Percentiles rank a stretch among this genome's conserved stretches.
These are phyloP conservation scores for Montifringilla adamsi DNA, from an alignment of 2,113 vertebrate species.

Conservation along the genomic window DNA sequence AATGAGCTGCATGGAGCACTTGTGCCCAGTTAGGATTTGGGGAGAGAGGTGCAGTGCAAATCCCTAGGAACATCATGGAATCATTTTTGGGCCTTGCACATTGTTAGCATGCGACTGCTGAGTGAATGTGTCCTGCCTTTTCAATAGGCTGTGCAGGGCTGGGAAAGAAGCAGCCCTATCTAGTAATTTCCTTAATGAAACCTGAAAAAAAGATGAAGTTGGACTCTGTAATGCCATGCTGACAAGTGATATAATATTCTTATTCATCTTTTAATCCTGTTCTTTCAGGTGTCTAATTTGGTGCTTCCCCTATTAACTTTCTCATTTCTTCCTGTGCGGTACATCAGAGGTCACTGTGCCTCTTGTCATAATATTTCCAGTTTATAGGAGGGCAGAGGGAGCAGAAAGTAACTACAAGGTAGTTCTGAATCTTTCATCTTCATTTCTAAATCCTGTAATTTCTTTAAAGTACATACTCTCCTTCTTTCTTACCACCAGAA, in stretches of 20 bases:
- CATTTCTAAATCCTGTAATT: conserved; percentile 50
- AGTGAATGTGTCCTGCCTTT: neutral
- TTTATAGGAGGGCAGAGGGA: conserved; percentile 4
- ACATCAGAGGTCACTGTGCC: neutral
- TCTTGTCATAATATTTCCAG: conserved; percentile 34
- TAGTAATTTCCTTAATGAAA: neutral
- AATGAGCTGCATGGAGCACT: neutral
- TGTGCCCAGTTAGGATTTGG: neutral
- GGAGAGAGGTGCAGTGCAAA: neutral
- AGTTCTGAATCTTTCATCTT: conserved; percentile 55
- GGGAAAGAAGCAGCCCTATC: neutral
- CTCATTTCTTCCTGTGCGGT: conserved; percentile 3
- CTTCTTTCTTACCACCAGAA: conserved; percentile 32
- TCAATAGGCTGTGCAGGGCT: neutral
- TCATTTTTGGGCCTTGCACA: neutral
- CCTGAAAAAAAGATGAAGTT: neutral
- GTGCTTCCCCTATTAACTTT: conserved; percentile 22
- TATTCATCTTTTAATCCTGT: neutral
- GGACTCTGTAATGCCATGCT: neutral
- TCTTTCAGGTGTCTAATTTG: conserved; percentile 16
- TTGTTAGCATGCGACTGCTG: neutral
- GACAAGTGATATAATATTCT: neutral
- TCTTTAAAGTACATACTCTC: conserved; percentile 31
- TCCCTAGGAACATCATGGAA: neutral
- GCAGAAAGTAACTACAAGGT: conserved; percentile 33